Percentiles rank a stretch among this genome's conserved stretches.
Conservation (phyloP, 2,797 vertebrate species). For the Muscicapa comitata region DNA sequence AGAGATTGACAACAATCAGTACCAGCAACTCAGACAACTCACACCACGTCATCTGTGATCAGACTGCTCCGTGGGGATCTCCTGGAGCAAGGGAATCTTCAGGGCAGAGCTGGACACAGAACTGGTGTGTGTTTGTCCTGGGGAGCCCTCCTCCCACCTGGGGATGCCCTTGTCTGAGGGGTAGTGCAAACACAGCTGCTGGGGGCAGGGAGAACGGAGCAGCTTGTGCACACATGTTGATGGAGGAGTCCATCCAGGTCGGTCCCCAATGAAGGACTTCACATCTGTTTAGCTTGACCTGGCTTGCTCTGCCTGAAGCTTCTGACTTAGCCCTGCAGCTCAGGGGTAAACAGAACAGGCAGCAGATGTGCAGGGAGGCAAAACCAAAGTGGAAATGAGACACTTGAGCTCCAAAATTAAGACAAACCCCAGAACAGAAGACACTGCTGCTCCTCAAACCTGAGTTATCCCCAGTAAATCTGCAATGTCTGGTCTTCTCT, state of each 20-base stretch:
- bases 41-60: fast-evolving
- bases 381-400: background rate
- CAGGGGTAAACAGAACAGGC: background rate
- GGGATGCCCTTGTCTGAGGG: background rate
- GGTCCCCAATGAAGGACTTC: background rate
- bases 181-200: background rate
- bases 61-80: background rate
- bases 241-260: background rate
- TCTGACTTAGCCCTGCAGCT: background rate
- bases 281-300: background rate
- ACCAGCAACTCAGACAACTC: background rate
- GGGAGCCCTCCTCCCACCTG: background rate
- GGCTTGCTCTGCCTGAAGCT: background rate
- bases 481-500: background rate
- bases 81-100: background rate
- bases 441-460: background rate
- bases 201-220: background rate
- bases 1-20: background rate
- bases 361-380: background rate
- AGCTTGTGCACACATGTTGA: background rate
- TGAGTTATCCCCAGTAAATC: background rate
- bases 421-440: background rate
- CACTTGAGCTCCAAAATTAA: background rate
- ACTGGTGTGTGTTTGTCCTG: background rate
- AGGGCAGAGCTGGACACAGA: background rate